These are phyloP conservation scores for Brachyptera risi DNA, from an alignment of 2,888 invertebrate species.

Conservation along the genomic window DNA sequence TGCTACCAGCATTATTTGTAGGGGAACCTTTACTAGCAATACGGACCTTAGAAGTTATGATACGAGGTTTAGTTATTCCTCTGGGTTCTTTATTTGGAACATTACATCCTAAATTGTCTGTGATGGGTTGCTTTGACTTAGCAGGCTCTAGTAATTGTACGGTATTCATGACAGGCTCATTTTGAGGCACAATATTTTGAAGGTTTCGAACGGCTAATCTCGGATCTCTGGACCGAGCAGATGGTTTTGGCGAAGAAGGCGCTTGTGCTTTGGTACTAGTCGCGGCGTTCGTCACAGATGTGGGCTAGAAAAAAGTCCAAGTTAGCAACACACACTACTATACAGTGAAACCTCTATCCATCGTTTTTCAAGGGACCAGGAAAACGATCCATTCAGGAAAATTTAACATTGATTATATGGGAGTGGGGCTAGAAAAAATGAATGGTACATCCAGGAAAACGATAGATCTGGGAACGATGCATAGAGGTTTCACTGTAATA, in stretches of 20 bases:
- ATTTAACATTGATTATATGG: too few species aligned
- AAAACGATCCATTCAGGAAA: too few species aligned
- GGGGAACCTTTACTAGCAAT: constrained; percentile 28
- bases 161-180: neutral
- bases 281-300: neutral
- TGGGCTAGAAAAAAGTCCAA: too few species aligned
- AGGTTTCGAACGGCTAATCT: constrained; percentile 38
- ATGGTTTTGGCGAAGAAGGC: constrained; percentile 38
- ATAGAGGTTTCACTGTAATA: too few species aligned
- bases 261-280: constrained; percentile 38
- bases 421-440: too few species aligned
- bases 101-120: constrained; percentile 37
- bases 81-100: constrained; percentile 41
- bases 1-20: constrained; percentile 18
- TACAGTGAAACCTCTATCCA: too few species aligned
- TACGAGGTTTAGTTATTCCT: constrained; percentile 43
- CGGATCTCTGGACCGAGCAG: constrained; percentile 43
- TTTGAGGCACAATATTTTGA: constrained; percentile 14
- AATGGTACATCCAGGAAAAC: too few species aligned
- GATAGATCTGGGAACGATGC: too few species aligned
- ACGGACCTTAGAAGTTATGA: constrained; percentile 39
- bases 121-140: constrained; percentile 34
- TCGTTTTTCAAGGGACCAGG: too few species aligned
- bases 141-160: constrained; percentile 31
- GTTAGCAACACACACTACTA: too few species aligned